Evolutionary conservation across 2,113 vertebrate species (phyloP), one percentile per base, ranked within the genome.

Genomic region (Lamprotornis superbus): DNA sequence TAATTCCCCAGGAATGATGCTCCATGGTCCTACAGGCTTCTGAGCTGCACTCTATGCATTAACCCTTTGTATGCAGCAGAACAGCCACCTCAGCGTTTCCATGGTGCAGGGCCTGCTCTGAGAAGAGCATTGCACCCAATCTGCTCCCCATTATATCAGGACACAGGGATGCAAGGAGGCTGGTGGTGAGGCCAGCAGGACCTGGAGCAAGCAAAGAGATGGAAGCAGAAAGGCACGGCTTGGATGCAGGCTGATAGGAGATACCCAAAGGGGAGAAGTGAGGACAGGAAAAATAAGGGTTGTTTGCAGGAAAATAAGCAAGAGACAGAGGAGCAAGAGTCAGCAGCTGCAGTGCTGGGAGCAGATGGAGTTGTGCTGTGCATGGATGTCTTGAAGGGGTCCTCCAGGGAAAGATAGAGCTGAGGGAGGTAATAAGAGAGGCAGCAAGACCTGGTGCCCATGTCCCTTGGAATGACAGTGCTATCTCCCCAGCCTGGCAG

Each of bases 1-100:
- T 93, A 91, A 96, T 96, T 95, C 78, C 88, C 61, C 63, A 53
- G 88, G 82, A 93, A 95, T 42, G 87, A 69, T 90, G 82, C 57
- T 87, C 52, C 12, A 1, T 82, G 75, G n/a, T 40, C 67, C 74
- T 37, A 39, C 25, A 73, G 61, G 61, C 75, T 76, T 90, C 65
- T 14, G 50, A 57, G 74, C 11, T 35, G 37, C 53, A 35, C 61
- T 91, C 73, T 64, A 6, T 0, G 0, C 4, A 1, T 95, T 94
- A 93, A 91, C 67, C 0, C 0, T 87, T 94, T 87, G 78, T 49
- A 23, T 2, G 15, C 7, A 89, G 80, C 80, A 57, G n/a, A 74
- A 70, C 33, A 78, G 47, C 47, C 56, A 78, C 35, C 33, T 56
- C 78, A 78, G 77, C 39, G 52, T 31, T 91, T 60, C 74, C 53